phyloP scores from a whole-genome alignment of 2,797 vertebrate species.

The Anguilla marmorata region DNA sequence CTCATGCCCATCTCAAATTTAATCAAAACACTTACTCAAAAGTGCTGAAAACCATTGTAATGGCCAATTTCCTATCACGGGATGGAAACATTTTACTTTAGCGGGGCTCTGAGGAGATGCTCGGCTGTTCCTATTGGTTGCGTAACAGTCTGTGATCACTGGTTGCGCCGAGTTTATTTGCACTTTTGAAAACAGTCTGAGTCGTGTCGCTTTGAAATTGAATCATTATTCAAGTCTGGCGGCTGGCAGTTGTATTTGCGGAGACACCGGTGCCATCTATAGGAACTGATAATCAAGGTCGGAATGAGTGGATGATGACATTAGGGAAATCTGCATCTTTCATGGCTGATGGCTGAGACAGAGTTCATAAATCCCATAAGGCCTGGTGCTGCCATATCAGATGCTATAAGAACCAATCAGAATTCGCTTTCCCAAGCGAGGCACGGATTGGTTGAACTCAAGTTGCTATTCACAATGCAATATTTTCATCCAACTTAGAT shows the following conservation, averaged over 20 bases:
- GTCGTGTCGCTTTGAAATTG: neutral
- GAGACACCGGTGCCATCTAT: neutral
- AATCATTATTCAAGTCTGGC: neutral
- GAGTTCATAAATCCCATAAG: neutral
- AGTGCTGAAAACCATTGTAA: neutral
- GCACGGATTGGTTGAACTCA: neutral
- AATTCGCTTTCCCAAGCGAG: neutral
- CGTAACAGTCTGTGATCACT: neutral
- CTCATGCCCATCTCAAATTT: constrained; percentile 20
- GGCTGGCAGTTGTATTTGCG: neutral
- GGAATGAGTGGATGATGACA: neutral
- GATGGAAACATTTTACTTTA: neutral
- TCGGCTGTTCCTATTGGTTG: neutral
- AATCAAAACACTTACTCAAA: constrained; percentile 24
- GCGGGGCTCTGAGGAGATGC: neutral
- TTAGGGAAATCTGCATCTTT: neutral
- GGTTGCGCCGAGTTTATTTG: neutral
- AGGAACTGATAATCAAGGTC: neutral
- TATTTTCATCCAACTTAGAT: neutral
- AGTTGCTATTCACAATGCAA: neutral
- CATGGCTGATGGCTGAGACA: neutral
- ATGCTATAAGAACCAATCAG: neutral
- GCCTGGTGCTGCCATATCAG: neutral
- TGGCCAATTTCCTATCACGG: neutral
- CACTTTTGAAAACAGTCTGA: constrained; percentile 2